These are phyloP conservation scores for Aradophagus sp. DNA, from an alignment of 1,140 invertebrate genomes.

Conservation along the genomic window DNA sequence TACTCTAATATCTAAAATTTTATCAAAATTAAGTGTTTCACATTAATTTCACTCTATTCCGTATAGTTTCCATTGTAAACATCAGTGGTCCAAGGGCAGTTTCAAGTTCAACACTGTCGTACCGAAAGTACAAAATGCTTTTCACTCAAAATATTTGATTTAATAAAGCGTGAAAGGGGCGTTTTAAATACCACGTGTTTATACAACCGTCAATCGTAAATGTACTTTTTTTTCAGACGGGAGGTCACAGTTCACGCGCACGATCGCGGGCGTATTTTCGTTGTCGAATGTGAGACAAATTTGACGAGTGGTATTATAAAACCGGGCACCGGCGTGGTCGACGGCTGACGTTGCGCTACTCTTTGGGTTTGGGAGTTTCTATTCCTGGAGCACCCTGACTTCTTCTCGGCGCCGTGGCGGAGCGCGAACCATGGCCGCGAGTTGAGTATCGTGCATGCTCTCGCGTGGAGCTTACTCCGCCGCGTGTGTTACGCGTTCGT, in stretches of 20 bases:
- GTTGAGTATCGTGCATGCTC: constrained; percentile 61
- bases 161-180: too few relatives aligned
- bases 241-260: constrained; percentile 32
- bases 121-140: too few relatives aligned
- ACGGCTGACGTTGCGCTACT: constrained; percentile 52
- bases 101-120: too few relatives aligned
- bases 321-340: constrained; percentile 39
- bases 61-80: too few relatives aligned
- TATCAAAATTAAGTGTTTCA: too few relatives aligned
- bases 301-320: constrained; percentile 47
- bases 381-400: constrained; percentile 72
- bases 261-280: constrained; percentile 8
- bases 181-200: too few relatives aligned
- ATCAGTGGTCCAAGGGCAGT: too few relatives aligned
- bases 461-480: constrained; percentile 55
- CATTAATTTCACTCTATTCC: too few relatives aligned
- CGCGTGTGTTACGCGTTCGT: constrained; percentile 53
- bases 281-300: constrained; percentile 34
- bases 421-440: constrained; percentile 57
- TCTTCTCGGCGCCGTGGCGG: constrained; percentile 61
- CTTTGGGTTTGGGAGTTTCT: constrained; percentile 69
- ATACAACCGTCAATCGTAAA: too few relatives aligned
- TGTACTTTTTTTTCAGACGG: too few relatives aligned
- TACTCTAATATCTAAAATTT: too few relatives aligned
- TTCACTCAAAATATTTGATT: too few relatives aligned